Evolutionary conservation across 2,797 vertebrate genomes (phyloP).

Genomic region (Propithecus perrieri): DNA sequence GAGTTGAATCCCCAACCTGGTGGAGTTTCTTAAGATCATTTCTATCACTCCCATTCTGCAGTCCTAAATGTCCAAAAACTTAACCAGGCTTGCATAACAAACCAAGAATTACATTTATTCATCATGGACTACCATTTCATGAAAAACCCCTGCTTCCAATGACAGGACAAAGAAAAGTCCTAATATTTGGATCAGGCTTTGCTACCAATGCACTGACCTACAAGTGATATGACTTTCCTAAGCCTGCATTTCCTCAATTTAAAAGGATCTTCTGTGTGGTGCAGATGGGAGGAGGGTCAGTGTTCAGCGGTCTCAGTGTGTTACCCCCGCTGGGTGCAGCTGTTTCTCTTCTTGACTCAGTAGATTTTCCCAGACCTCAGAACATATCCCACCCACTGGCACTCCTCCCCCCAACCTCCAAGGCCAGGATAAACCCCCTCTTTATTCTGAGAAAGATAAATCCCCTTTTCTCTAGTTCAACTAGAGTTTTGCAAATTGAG

Average conservation of each 20-base stretch:
- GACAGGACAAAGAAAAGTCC: background rate
- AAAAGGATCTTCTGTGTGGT: background rate
- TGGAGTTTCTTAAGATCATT: background rate
- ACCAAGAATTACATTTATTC: background rate
- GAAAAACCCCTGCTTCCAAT: background rate
- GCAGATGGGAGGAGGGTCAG: background rate
- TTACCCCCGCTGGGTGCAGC: too few species aligned
- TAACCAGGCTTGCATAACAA: background rate
- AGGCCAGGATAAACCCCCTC: background rate
- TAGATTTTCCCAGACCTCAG: background rate
- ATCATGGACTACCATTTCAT: background rate
- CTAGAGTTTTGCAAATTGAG: background rate
- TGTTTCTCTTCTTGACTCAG: background rate
- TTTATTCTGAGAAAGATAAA: slow-evolving; percentile 5
- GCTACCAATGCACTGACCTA: background rate
- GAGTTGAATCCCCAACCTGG: background rate
- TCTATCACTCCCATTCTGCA: background rate
- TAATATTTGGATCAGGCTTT: slow-evolving; percentile 7
- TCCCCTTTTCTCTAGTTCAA: background rate
- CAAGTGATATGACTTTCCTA: background rate
- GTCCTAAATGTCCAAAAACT: background rate
- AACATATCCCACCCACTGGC: background rate
- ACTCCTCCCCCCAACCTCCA: background rate
- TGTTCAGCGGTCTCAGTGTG: background rate
- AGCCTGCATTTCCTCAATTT: background rate